phyloP scores from a whole-genome alignment of 2,888 invertebrate genomes.

The Trachelus iudaicus region DNA sequence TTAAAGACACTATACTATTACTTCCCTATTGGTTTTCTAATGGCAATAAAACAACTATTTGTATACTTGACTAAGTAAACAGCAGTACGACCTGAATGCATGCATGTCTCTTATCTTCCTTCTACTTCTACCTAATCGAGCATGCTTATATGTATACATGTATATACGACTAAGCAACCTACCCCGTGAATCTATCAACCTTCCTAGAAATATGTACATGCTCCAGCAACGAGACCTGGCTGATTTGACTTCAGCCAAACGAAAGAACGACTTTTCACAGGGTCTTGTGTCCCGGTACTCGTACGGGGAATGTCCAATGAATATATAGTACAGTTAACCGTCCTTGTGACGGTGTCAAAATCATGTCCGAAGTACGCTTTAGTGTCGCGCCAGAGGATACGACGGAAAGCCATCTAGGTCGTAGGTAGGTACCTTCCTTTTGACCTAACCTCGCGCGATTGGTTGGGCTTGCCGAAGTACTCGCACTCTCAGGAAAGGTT shows the following conservation, averaged over 20 bases:
- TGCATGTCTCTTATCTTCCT: background rate
- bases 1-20: background rate
- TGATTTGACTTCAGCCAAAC: background rate
- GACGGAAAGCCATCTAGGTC: background rate
- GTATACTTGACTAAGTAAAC: background rate
- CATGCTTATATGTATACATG: background rate
- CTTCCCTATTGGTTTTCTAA: background rate
- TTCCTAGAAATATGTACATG: background rate
- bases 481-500: background rate
- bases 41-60: background rate
- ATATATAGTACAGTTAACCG: background rate
- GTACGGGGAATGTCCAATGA: background rate
- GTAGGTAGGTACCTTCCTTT: background rate
- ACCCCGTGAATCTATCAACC: background rate
- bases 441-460: background rate
- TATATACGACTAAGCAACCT: background rate
- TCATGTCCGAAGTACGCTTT: background rate
- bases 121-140: background rate
- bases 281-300: background rate
- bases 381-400: background rate
- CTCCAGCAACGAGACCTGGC: background rate
- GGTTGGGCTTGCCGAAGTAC: background rate
- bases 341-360: background rate
- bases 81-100: background rate
- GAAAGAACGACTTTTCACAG: background rate